phyloP scores from a whole-genome alignment of 2,888 invertebrate species.

The Crocallis elinguaria region DNA sequence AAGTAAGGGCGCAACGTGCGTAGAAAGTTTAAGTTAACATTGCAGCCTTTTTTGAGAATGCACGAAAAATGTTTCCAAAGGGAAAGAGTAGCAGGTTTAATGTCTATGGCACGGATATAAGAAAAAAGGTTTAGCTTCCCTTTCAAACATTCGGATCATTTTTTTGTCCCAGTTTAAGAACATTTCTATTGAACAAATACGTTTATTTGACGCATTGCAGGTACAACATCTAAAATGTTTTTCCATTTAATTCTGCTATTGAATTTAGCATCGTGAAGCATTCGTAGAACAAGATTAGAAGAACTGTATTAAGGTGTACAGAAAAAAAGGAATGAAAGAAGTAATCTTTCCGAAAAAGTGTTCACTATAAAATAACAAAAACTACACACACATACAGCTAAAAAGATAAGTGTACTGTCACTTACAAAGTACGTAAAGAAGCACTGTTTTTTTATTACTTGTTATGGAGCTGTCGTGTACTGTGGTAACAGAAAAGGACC shows the following conservation, averaged over 20 bases:
- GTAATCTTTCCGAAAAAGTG: no score
- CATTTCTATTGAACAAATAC: not conserved
- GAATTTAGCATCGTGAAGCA: not conserved
- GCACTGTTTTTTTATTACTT: no score
- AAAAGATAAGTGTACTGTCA: no score
- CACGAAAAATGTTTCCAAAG: not conserved
- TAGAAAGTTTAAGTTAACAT: conserved; percentile 5
- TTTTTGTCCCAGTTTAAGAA: no score
- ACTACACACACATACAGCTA: no score
- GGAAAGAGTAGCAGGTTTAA: not conserved
- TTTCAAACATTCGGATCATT: no score
- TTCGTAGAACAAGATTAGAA: not conserved
- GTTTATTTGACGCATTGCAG: not conserved
- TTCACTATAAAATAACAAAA: no score
- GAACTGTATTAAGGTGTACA: no score
- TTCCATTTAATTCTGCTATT: not conserved
- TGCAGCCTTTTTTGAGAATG: not conserved
- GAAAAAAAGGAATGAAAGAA: no score
- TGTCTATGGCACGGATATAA: not conserved
- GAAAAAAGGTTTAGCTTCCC: not conserved
- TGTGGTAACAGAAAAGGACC: no score
- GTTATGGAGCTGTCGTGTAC: no score
- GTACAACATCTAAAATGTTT: not conserved
- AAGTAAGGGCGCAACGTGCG: conserved; percentile 16
- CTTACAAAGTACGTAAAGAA: no score